Percentiles rank a stretch among this genome's conserved stretches.
phyloP scores from a whole-genome alignment of 2,113 vertebrate species.

The Tupaia tana region DNA sequence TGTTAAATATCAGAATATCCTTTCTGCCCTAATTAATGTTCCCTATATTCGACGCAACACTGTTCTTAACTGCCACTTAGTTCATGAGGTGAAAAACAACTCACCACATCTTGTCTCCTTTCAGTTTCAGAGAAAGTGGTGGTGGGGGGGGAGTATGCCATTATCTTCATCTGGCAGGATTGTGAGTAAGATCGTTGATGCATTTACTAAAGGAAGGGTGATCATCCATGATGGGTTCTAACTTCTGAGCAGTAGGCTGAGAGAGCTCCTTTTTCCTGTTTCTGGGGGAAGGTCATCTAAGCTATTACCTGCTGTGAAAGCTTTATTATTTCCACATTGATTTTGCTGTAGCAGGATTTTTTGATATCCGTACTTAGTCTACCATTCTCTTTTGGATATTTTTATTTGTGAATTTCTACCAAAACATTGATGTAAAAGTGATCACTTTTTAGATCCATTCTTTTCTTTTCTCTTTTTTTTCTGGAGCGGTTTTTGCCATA shows the following conservation, averaged over 20 bases:
- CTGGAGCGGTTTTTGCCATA: no score
- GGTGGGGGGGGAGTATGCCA: not conserved
- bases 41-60: not conserved
- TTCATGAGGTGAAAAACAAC: conserved; percentile 38
- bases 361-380: not conserved
- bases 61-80: not conserved
- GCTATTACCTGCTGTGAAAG: conserved; percentile 57
- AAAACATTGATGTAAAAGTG: not conserved
- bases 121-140: conserved; percentile 22
- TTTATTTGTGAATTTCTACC: not conserved
- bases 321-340: conserved; percentile 74
- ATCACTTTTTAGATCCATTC: not conserved
- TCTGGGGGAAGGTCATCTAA: conserved; percentile 62
- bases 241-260: conserved; percentile 71
- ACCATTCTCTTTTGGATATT: not conserved
- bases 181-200: not conserved
- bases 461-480: conserved; percentile 39
- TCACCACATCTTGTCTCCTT: conserved; percentile 52
- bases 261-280: conserved; percentile 69
- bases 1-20: not conserved
- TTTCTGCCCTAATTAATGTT: not conserved
- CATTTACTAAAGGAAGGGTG: conserved; percentile 62
- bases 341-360: not conserved
- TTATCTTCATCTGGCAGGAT: not conserved
- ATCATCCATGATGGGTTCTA: conserved; percentile 53